Percentiles rank a stretch among this genome's conserved stretches.
These are phyloP conservation scores for Andrena cerasifolii DNA, from an alignment of 1,140 invertebrate species.

Conservation along the genomic window DNA sequence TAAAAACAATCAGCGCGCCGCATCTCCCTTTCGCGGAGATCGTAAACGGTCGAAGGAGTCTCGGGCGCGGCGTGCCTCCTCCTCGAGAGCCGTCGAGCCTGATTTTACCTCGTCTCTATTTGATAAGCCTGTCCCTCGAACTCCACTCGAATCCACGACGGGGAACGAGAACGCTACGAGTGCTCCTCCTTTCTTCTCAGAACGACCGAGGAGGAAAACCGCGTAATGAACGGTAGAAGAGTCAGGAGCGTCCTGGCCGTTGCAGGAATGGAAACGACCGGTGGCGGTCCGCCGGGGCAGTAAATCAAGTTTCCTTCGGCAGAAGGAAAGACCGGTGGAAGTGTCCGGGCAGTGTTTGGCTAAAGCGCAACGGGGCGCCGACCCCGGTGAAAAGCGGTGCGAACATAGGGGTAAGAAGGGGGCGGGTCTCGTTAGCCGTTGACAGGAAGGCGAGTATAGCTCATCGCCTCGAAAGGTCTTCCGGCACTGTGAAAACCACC, in stretches of 20 bases:
- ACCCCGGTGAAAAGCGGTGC: constrained; percentile 59
- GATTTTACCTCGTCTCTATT: not conserved
- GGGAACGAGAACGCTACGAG: no score
- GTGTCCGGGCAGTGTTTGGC: constrained; percentile 57
- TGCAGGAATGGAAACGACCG: constrained; percentile 25
- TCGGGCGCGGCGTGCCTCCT: not conserved
- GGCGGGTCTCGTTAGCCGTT: constrained; percentile 74
- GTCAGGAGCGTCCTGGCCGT: not conserved
- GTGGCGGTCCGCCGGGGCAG: no score
- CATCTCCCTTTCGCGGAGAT: not conserved
- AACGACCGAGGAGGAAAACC: no score
- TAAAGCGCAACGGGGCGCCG: constrained; percentile 57
- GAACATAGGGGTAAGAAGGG: constrained; percentile 44
- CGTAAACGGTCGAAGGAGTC: not conserved
- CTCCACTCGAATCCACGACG: not conserved
- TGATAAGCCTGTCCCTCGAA: not conserved
- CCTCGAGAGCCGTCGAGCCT: not conserved
- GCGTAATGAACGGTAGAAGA: constrained; percentile 20
- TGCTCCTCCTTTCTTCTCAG: no score
- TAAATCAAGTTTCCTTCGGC: constrained; percentile 63
- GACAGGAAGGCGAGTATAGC: constrained; percentile 71
- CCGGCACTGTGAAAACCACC: constrained; percentile 69
- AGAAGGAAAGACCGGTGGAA: constrained; percentile 40
- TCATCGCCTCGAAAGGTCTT: constrained; percentile 70
- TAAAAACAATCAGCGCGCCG: constrained; percentile 55